These are phyloP conservation scores for Holothuria scabra DNA, from an alignment of 53 echinoderm and acorn worm genomes.

Conservation along the genomic window DNA sequence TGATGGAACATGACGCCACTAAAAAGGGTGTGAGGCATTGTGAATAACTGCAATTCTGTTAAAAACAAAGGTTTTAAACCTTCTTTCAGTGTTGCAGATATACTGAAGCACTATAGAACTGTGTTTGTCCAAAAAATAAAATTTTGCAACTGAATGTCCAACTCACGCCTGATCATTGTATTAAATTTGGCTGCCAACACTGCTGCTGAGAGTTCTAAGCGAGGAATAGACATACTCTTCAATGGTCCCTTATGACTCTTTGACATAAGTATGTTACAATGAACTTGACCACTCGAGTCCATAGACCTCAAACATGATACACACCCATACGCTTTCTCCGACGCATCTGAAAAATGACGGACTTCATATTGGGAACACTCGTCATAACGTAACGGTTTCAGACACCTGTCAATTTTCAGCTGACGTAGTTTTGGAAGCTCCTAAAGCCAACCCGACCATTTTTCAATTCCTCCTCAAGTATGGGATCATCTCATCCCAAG, in stretches of 20 bases:
- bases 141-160: conserved; percentile 19
- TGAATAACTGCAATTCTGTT: conserved; percentile 61
- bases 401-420: conserved; percentile 54
- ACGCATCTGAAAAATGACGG: conserved; percentile 71
- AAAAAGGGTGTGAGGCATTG: conserved; percentile 42
- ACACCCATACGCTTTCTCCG: conserved; percentile 64
- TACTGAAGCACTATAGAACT: conserved; percentile 62
- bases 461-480: conserved; percentile 32
- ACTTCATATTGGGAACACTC: conserved; percentile 40
- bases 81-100: conserved; percentile 44
- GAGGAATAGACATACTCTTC: conserved; percentile 45
- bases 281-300: conserved; percentile 3
- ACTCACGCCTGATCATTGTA: conserved; percentile 44
- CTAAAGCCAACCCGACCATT: conserved; percentile 63
- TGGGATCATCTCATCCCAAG: conserved; percentile 69
- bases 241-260: conserved; percentile 67
- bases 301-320: conserved; percentile 53
- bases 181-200: conserved; percentile 47
- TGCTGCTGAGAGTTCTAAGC: conserved; percentile 60
- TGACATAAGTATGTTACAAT: conserved; percentile 53
- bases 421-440: conserved; percentile 51
- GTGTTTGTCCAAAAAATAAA: conserved; percentile 60
- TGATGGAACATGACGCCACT: conserved; percentile 60
- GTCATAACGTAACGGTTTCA: conserved; percentile 51
- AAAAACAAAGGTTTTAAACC: conserved; percentile 72